phyloP scores from a whole-genome alignment of 1,140 invertebrate species.

The Drosophila persimilis region DNA sequence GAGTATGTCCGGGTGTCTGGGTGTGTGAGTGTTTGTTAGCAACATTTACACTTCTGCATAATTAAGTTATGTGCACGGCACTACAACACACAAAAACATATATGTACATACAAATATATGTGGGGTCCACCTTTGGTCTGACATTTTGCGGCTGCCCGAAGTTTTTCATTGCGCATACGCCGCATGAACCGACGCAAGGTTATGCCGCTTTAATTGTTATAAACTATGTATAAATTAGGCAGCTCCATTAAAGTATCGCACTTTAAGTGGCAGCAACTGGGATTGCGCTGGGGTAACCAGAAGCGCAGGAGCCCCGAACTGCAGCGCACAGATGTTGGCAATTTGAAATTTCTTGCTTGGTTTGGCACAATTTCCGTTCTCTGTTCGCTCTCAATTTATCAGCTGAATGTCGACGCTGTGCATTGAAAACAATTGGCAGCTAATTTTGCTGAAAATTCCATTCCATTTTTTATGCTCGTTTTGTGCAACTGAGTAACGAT shows the following conservation, averaged over 20 bases:
- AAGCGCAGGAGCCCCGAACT: not conserved
- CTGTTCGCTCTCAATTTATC: slow-evolving; percentile 60
- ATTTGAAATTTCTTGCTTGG: slow-evolving; percentile 75
- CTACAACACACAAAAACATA: slow-evolving; percentile 39
- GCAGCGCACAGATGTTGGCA: slow-evolving; percentile 44
- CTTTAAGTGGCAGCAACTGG: slow-evolving; percentile 31
- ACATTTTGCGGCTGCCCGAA: slow-evolving; percentile 39
- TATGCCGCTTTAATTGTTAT: slow-evolving; percentile 67
- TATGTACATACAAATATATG: slow-evolving; percentile 8
- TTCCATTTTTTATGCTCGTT: slow-evolving; percentile 56
- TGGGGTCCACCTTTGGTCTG: slow-evolving; percentile 39
- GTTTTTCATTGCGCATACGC: slow-evolving; percentile 66
- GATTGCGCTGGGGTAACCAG: slow-evolving; percentile 1
- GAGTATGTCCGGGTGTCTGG: slow-evolving; percentile 7
- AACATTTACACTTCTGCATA: slow-evolving; percentile 77
- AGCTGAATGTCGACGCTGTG: slow-evolving; percentile 63
- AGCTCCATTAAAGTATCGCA: slow-evolving; percentile 42
- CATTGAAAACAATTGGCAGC: slow-evolving; percentile 77
- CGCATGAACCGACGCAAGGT: slow-evolving; percentile 34
- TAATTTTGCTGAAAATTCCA: slow-evolving; percentile 76
- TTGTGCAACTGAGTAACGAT: slow-evolving; percentile 13
- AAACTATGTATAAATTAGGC: slow-evolving; percentile 61
- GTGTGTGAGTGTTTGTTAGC: slow-evolving; percentile 25
- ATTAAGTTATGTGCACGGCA: slow-evolving; percentile 74
- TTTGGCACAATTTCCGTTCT: slow-evolving; percentile 71